phyloP scores from a whole-genome alignment of 92 coral and sea anemone genomes.

The Pocillopora grandis region DNA sequence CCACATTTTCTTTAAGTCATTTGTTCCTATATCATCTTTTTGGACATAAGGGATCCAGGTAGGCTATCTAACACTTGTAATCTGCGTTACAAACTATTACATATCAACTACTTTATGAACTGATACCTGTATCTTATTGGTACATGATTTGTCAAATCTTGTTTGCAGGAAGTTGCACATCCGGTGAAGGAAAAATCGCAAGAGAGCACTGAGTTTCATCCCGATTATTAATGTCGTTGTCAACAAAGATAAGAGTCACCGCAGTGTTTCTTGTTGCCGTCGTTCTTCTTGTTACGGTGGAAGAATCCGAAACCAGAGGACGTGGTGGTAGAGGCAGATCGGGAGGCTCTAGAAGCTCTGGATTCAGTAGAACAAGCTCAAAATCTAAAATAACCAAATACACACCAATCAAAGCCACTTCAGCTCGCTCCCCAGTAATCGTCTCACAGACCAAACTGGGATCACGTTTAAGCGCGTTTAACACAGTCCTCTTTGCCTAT shows the following conservation, averaged over 20 bases:
- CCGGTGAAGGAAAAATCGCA: too few species aligned
- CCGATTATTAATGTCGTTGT: not conserved
- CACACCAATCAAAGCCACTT: slow-evolving; percentile 35
- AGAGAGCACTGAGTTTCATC: too few species aligned
- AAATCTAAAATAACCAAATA: slow-evolving; percentile 31
- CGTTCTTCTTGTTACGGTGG: not conserved
- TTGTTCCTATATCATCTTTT: too few species aligned
- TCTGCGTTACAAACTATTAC: too few species aligned
- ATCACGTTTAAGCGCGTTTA: slow-evolving; percentile 23
- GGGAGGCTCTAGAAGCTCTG: not conserved
- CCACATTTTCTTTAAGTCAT: too few species aligned
- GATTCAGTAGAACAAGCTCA: not conserved
- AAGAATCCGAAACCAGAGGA: not conserved
- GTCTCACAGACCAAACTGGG: slow-evolving; percentile 26
- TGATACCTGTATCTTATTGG: too few species aligned
- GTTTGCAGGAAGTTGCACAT: too few species aligned
- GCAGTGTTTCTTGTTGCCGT: slow-evolving; percentile 9
- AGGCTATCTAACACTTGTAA: too few species aligned
- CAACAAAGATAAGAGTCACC: not conserved
- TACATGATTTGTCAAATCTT: too few species aligned
- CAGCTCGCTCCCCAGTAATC: slow-evolving; percentile 35
- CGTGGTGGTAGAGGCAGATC: not conserved
- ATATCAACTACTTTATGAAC: too few species aligned
- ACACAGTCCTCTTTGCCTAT: slow-evolving; percentile 14
- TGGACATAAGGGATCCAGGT: too few species aligned